Base-by-base conservation (phyloP, 2,888 invertebrate species). In the Vanessa cardui region DNA sequence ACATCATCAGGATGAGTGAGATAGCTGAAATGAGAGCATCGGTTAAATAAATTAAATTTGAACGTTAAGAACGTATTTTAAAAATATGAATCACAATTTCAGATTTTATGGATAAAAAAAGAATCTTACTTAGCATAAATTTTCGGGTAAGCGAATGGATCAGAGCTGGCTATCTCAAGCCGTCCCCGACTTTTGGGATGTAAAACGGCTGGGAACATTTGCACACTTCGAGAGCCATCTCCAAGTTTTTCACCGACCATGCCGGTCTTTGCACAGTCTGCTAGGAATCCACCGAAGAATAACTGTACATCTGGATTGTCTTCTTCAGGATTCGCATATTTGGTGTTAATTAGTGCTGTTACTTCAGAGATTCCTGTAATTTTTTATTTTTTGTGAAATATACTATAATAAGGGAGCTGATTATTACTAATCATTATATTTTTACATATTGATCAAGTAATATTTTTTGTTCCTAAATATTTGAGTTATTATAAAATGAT, bases 181-280 rank as follows among this genome's bases (percentile, higher is more conserved):
- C 94, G 94, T 0, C 99, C 99, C 12, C 96, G 94, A 73, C 98
- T 98, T 83, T 96, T 96, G 0, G 99, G 98, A 79, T 98, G 96
- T 77, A 99, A 85, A 0, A 97, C 95, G 0, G 97, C 96, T 0
- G 97, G 97, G 68, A 97, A 96, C 61, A 97, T 95, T 79, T 90
- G 90, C 2, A 97, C 94, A 58, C 93, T 93, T 8, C 97, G 90
- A 15, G 95, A 95, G 61, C 94, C 94, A 76, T 96, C 95, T 66
- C 95, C 96, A 0, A 95, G 88, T 50, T 94, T 89, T 83, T 97
- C 97, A 0, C 97, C 97, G 6, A 97, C 97, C 94, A 96, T 96
- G 21, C 97, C 97, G 0, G 97, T 97, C 81, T 95, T 95, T 1
- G 97, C 96, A 82, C 97, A 97, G 82, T 97, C 96, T 0, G 97